phyloP scores from a whole-genome alignment of 1,140 invertebrate species.

The Pseudomyrmex pallidus region DNA sequence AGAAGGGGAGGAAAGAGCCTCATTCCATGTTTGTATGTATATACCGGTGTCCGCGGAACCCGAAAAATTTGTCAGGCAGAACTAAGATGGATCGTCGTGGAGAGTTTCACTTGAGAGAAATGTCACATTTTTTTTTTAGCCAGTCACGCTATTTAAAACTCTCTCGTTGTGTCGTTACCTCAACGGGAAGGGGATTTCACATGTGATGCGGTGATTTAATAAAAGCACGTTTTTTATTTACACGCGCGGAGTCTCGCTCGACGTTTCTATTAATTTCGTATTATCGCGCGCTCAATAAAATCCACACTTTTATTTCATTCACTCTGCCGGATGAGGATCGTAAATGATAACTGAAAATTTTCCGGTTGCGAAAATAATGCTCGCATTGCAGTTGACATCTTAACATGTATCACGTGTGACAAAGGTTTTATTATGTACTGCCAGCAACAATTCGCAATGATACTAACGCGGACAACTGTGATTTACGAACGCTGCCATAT shows the following conservation, averaged over 20 bases:
- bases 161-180: not conserved
- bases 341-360: too few relatives aligned
- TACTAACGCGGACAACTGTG: not conserved
- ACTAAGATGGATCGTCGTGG: conserved; percentile 31
- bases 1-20: not conserved
- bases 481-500: conserved; percentile 10
- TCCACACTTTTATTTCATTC: not conserved
- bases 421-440: too few relatives aligned
- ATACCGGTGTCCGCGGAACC: not conserved
- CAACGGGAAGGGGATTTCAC: not conserved
- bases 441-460: not conserved
- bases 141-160: conserved; percentile 20
- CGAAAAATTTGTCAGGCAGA: conserved; percentile 40
- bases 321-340: too few relatives aligned
- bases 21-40: conserved; percentile 25
- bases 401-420: conserved; percentile 15
- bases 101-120: not conserved
- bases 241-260: not conserved
- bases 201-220: conserved; percentile 20
- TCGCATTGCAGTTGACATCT: not conserved
- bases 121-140: conserved; percentile 13
- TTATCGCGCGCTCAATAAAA: not conserved
- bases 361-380: not conserved
- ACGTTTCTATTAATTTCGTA: conserved; percentile 16
- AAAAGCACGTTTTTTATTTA: conserved; percentile 8